phyloP scores from a whole-genome alignment of 2,797 vertebrate species.

The Pelodytes ibericus region DNA sequence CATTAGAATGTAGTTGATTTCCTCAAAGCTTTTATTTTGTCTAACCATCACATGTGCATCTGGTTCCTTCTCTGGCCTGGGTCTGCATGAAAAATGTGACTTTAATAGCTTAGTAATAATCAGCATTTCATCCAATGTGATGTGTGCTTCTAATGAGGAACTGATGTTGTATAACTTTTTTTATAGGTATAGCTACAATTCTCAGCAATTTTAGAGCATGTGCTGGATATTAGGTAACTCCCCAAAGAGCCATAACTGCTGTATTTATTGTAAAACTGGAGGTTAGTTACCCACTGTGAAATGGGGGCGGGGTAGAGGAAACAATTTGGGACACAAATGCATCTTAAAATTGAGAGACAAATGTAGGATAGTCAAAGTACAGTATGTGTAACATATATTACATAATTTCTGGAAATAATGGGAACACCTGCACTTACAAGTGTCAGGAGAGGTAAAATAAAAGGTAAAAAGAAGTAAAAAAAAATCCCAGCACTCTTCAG shows the following conservation, averaged over 20 bases:
- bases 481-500: no score
- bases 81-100: background rate
- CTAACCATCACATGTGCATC: background rate
- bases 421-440: no score
- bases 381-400: no score
- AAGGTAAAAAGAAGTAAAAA: no score
- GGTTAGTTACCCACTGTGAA: background rate
- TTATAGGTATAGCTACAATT: background rate
- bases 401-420: no score
- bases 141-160: conserved; percentile 5
- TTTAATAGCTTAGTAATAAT: conserved; percentile 5
- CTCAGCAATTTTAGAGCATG: background rate
- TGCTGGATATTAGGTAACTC: conserved; percentile 20
- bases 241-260: background rate
- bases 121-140: background rate
- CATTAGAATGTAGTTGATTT: background rate
- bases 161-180: background rate
- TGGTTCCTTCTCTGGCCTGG: background rate
- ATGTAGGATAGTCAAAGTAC: no score
- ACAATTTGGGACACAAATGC: no score
- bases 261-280: conserved; percentile 4
- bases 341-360: no score
- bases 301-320: no score
- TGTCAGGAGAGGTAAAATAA: no score
- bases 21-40: background rate